Base-by-base conservation (phyloP, 2,113 vertebrate genomes). In the Lutjanus erythropterus region DNA sequence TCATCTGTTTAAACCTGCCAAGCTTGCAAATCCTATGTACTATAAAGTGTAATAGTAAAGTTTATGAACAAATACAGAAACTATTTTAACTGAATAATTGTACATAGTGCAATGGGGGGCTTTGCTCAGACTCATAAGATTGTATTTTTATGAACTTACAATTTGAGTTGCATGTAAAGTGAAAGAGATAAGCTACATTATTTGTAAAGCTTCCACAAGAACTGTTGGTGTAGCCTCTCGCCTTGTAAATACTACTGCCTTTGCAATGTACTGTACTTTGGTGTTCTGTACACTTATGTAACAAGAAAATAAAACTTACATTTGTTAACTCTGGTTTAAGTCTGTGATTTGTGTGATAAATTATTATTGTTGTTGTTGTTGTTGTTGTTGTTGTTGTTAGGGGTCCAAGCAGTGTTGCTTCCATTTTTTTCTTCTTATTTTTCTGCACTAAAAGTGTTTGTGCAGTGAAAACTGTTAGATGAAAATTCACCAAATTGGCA, bases 181-280 rank as follows among this genome's bases (percentile, higher is more conserved):
- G 94, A 86, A 92, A 86, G 81, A 87, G 88, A 92, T 93, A n/a
- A 76, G 85, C 52, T 67, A 91, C 95, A 94, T n/a, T 94, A 96
- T 94, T 91, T 92, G 78, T 95, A 90, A 94, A 95, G 92, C 90
- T 93, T 95, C 90, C 92, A 92, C 85, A 94, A 92, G 86, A 86
- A 92, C 87, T 86, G 85, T 89, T 90, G 92, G 33, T 94, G 85
- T 96, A 96, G 94, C 92, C 84, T 96, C 95, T 96, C 89, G 91
- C 81, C 70, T 86, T 97, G 97, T 98, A 98, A 97, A 98, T 97
- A 97, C 94, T 94, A 89, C 90, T 65, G 73, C 90, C 95, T 96
- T 96, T 96, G 95, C 95, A 93, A 94, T 93, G 94, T 96, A 94
- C 92, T 93, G 94, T 95, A 78, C 67, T 86, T 94, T 95, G 90